Evolutionary conservation across 2,888 invertebrate genomes (phyloP), one percentile per base, ranked within the genome.

Genomic region (Dynastes hyllus): DNA sequence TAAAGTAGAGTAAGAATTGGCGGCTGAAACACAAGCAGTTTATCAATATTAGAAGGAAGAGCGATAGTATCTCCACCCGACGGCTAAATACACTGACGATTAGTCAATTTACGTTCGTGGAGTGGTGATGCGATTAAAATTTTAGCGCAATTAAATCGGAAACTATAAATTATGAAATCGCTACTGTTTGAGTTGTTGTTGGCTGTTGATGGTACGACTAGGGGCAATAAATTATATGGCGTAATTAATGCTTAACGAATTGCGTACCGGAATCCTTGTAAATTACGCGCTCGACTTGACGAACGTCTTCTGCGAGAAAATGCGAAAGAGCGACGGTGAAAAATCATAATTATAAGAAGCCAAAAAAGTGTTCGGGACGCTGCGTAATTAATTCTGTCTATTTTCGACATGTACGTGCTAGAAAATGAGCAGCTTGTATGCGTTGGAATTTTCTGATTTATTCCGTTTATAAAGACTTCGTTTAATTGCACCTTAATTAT

Each of bases 211-310:
- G 73, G 61, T 75, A 22, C 73, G 73, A 55, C 58, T 73, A 13
- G 61, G 45, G n/a, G 73, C 45, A 27, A 58, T 77, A 77, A 77
- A 77, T 77, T 77, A 77, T 69, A 58, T 11, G 27, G 55, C 69
- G 67, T 69, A 77, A 77, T 77, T 77, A 77, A 77, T 69, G 77
- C 45, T 69, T 67, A 75, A 61, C 61, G 73, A 75, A 75, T 75
- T 63, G 61, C 73, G 40, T 61, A 61, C 73, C 61, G 58, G 73
- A 45, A 75, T 75, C 73, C 61, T 75, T 75, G 61, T 61, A 75
- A 75, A 75, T 61, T 75, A 29, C 37, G 13, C 27, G 22, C 45
- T 51, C 45, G 63, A 45, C 22, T 75, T 61, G 73, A 75, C 29
- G 45, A 45, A 75, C 61, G 51, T 69, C 51, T 75, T 61, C 58